Percentiles rank a stretch among this genome's conserved stretches.
These are phyloP conservation scores for Lanistes nyassanus DNA, from an alignment of 1,140 invertebrate genomes.

Conservation along the genomic window DNA sequence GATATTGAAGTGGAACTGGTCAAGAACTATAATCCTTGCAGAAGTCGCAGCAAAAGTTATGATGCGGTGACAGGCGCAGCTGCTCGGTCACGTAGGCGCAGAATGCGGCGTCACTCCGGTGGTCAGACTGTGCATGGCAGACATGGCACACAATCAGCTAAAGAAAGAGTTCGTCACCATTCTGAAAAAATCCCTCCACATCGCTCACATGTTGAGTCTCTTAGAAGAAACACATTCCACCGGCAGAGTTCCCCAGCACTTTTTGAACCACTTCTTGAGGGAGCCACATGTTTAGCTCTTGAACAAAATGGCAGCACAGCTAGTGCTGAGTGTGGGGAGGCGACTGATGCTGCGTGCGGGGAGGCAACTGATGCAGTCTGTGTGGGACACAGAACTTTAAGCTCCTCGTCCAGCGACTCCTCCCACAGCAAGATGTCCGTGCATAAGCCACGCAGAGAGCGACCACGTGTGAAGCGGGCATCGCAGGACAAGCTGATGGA, in stretches of 20 bases:
- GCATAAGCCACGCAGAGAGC: constrained; percentile 4
- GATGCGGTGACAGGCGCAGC: neutral
- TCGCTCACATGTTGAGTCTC: neutral
- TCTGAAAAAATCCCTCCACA: constrained; percentile 13
- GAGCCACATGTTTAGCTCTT: too few relatives aligned
- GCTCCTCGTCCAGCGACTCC: constrained; percentile 11
- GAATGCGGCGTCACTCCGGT: constrained; percentile 15
- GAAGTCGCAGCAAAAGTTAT: constrained; percentile 18
- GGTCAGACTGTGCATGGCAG: constrained; percentile 12
- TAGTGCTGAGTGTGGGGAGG: too few relatives aligned
- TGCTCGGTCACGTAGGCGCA: constrained; percentile 7
- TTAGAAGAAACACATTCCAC: constrained; percentile 20
- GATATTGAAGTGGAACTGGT: constrained; percentile 37
- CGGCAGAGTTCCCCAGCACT: constrained; percentile 18
- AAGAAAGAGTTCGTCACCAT: constrained; percentile 8
- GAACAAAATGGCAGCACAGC: too few relatives aligned
- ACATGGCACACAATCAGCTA: neutral
- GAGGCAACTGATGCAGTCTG: too few relatives aligned
- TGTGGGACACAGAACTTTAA: neutral
- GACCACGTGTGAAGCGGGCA: constrained; percentile 6
- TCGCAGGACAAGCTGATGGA: constrained; percentile 12
- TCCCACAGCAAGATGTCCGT: neutral
- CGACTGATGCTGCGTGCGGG: too few relatives aligned
- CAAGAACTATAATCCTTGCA: constrained; percentile 22
- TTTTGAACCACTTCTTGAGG: constrained; percentile 17